Conservation (phyloP, 2,888 invertebrate species). For the Apotomis betuletana region DNA sequence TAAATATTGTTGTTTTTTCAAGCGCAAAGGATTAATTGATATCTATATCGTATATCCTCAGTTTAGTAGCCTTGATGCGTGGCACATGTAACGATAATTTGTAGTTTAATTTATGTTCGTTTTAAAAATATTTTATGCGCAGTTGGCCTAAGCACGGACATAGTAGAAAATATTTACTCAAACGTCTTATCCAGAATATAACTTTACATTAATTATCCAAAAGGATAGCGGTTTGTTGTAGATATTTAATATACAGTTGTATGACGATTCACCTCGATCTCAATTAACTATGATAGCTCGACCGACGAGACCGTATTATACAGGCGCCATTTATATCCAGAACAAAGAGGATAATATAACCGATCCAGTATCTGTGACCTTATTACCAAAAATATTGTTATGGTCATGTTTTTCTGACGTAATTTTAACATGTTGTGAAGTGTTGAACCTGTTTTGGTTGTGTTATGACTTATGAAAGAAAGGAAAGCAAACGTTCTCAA, state of each 20-base stretch:
- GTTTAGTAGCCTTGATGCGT: conserved; percentile 5
- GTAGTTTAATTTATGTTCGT: conserved; percentile 1
- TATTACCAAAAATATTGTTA: conserved; percentile 20
- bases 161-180: conserved; percentile 2
- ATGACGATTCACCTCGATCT: conserved; percentile 15
- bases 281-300: conserved; percentile 25
- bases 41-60: neutral
- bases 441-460: conserved; percentile 35
- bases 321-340: conserved; percentile 7
- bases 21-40: too few species aligned
- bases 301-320: conserved; percentile 18
- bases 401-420: conserved; percentile 46
- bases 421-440: conserved; percentile 47
- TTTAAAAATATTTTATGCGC: conserved; percentile 20
- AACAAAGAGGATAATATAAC: conserved; percentile 3
- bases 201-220: neutral
- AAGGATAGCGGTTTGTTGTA: neutral
- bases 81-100: conserved; percentile 3
- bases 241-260: conserved; percentile 3
- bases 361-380: conserved; percentile 14
- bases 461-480: conserved; percentile 28
- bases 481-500: conserved; percentile 17
- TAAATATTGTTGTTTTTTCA: conserved; percentile 22
- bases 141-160: conserved; percentile 14
- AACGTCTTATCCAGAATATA: conserved; percentile 11